Evolutionary conservation across 1,140 invertebrate species (phyloP).

Genomic region (Drosophila parabipectinata): DNA sequence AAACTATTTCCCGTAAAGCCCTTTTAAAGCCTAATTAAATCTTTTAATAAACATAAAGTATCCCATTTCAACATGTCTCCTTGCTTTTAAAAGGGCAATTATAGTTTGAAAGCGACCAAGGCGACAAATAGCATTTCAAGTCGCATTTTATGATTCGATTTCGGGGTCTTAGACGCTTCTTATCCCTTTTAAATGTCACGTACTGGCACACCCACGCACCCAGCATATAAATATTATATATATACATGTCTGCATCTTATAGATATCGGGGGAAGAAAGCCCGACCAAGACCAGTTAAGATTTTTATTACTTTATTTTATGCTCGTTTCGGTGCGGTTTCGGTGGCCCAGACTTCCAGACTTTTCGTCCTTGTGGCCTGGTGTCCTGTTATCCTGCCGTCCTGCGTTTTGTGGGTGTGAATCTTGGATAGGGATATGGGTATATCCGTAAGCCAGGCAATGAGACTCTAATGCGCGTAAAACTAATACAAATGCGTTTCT

Average conservation of each 20-base stretch:
- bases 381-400: not conserved
- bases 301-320: constrained; percentile 83
- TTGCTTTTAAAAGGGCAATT: constrained; percentile 65
- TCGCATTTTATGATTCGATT: constrained; percentile 78
- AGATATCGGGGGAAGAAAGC: constrained; percentile 49
- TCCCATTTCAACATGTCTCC: not conserved
- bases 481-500: constrained; percentile 82
- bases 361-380: not conserved
- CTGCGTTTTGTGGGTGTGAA: constrained; percentile 1
- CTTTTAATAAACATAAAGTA: not conserved
- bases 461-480: constrained; percentile 82
- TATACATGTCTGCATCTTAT: constrained; percentile 66
- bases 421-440: constrained; percentile 1
- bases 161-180: constrained; percentile 59
- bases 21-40: not conserved
- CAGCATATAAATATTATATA: constrained; percentile 50
- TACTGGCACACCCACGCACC: constrained; percentile 39
- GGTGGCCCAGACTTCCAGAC: constrained; percentile 20
- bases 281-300: constrained; percentile 54
- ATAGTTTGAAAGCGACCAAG: constrained; percentile 48
- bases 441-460: constrained; percentile 73
- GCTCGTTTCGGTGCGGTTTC: constrained; percentile 60
- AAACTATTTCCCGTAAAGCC: not conserved
- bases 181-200: constrained; percentile 79
- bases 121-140: constrained; percentile 49